These are phyloP conservation scores for Bergia sp. DNA, from an alignment of 92 coral and sea anemone genomes.

Conservation along the genomic window DNA sequence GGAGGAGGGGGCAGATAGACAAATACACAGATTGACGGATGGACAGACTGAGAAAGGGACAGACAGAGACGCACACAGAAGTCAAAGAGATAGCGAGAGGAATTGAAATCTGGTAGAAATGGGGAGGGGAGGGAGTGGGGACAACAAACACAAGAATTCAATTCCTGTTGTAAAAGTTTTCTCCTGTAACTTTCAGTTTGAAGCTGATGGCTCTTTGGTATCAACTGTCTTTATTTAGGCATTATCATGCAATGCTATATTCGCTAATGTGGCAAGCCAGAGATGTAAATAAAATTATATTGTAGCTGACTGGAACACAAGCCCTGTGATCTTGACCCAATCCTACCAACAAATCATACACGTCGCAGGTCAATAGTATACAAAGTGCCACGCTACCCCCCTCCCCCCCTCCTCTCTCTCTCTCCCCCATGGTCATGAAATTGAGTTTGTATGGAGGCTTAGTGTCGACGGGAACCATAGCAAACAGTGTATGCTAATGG, in stretches of 20 bases:
- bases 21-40: not conserved
- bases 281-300: not conserved
- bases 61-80: not conserved
- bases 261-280: not conserved
- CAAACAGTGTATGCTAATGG: not conserved
- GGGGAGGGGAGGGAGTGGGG: not conserved
- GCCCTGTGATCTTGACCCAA: not conserved
- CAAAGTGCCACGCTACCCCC: not conserved
- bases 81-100: not conserved
- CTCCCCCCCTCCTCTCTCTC: not conserved
- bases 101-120: not conserved
- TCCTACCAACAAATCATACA: no score
- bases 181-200: no score
- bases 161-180: not conserved
- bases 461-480: not conserved
- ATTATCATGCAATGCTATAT: not conserved
- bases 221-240: not conserved
- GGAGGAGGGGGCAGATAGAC: not conserved
- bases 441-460: no score
- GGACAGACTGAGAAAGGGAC: not conserved
- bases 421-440: not conserved
- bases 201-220: not conserved
- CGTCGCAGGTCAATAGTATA: not conserved
- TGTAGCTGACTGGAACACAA: not conserved
- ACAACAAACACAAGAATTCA: not conserved